Evolutionary conservation across 2,113 vertebrate species (phyloP).

Genomic region (Ammodytes marinus): DNA sequence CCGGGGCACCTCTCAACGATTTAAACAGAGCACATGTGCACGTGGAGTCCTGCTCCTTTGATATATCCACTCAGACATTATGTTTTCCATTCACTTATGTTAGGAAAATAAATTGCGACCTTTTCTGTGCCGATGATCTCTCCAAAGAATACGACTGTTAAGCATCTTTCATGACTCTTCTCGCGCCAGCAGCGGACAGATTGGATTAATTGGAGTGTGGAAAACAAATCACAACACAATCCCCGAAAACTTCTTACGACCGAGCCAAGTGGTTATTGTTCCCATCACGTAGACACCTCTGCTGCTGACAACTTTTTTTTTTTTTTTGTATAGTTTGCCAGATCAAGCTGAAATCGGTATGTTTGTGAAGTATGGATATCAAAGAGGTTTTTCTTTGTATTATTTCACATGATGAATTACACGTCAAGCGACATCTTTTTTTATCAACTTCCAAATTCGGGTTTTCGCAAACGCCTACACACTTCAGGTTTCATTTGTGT

Average conservation of each 20-base stretch:
- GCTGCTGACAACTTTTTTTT: slow-evolving; percentile 31
- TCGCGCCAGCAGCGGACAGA: slow-evolving; percentile 33
- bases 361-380: slow-evolving; percentile 43
- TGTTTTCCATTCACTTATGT: slow-evolving; percentile 44
- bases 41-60: slow-evolving; percentile 8
- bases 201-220: slow-evolving; percentile 48
- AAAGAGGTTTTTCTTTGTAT: slow-evolving; percentile 8
- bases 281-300: slow-evolving; percentile 27
- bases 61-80: slow-evolving; percentile 15
- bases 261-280: slow-evolving; percentile 44
- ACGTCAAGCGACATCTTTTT: slow-evolving; percentile 32
- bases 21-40: slow-evolving; percentile 47
- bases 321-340: slow-evolving; percentile 22
- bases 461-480: background rate
- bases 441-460: slow-evolving; percentile 12
- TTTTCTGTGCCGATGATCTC: slow-evolving; percentile 33
- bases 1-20: slow-evolving; percentile 15
- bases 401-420: slow-evolving; percentile 37
- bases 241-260: slow-evolving; percentile 22
- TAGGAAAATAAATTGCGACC: slow-evolving; percentile 39
- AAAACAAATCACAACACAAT: slow-evolving; percentile 59
- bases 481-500: slow-evolving; percentile 31
- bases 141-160: slow-evolving; percentile 43
- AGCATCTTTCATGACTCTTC: slow-evolving; percentile 43
- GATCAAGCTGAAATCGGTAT: slow-evolving; percentile 37